Percentiles rank a stretch among this genome's conserved stretches.
phyloP scores from a whole-genome alignment of 2,797 vertebrate species.

The Poliocrania exsul region DNA sequence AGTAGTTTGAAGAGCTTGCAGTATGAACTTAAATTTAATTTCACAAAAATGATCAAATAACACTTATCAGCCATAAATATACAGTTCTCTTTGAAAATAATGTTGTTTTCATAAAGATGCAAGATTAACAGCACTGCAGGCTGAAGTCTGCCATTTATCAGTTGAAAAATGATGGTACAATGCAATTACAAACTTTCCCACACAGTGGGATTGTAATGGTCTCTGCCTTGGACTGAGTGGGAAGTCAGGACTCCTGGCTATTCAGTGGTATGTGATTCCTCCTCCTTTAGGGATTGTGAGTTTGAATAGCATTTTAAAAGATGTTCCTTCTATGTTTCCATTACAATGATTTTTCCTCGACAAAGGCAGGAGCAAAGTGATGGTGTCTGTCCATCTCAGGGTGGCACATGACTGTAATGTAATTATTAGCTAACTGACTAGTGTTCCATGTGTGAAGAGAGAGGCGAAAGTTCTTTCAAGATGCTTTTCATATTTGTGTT shows the following conservation, averaged over 20 bases:
- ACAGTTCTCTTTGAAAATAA: neutral
- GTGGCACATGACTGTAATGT: neutral
- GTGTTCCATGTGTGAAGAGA: neutral
- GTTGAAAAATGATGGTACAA: neutral
- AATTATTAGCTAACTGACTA: neutral
- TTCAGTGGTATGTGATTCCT: neutral
- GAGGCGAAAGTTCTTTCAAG: neutral
- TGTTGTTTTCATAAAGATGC: neutral
- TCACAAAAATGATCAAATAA: constrained; percentile 25
- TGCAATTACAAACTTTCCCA: neutral
- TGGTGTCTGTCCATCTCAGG: neutral
- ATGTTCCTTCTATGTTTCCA: neutral
- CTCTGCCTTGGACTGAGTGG: neutral
- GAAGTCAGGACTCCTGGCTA: neutral
- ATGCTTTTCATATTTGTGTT: neutral
- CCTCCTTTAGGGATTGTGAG: neutral
- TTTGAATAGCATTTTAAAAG: neutral
- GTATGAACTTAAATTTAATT: constrained; percentile 35
- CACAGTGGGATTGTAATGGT: fast-evolving
- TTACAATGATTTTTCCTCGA: neutral
- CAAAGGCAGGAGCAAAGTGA: neutral
- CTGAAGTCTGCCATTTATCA: neutral
- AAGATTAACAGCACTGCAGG: neutral
- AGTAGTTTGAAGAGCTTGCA: neutral
- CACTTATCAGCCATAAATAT: constrained; percentile 33